Base-by-base conservation (phyloP, 2,888 invertebrate genomes). In the Dynastes maya region DNA sequence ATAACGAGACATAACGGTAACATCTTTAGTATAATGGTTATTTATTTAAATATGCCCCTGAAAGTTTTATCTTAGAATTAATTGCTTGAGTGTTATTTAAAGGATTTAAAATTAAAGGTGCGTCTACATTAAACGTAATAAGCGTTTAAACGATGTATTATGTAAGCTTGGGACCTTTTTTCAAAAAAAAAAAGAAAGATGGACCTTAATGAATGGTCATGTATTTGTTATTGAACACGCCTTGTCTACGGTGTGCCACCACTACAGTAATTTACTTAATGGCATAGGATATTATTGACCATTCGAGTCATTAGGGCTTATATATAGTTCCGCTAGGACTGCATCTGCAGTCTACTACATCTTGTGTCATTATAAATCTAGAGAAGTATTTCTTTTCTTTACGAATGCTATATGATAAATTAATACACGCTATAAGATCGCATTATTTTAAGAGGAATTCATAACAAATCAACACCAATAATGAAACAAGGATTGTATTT, bases 251-350 rank as follows among this genome's bases (percentile, higher is more conserved):
- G 70, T 51, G 27, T 45, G 27, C 32, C 32, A 55, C 55, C 71
- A 71, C 55, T 71, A 37, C 58, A 58, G 77, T 74, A 79, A 79
- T 79, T 79, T 79, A 72, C 65, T 79, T 79, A 79, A 79, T 77
- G 74, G 74, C 58, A 67, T 76, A 74, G 77, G 74, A 79, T 79
- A 79, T 79, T 79, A 79, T 74, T 79, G 79, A 65, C 77, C 72
- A 77, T 77, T 77, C 63, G 37, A 55, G 77, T 76, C 72, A 79
- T 79, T 79, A 77, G 74, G 71, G 64, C 64, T 79, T 79, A 71
- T 71, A 76, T 45, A 29, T 51, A 61, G 63, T 65, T 74, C 45
- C 45, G 51, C 63, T 70, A 68, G 53, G 32, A 53, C 78, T 78
- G 75, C 63, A 61, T 68, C 63, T 72, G 77, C 64, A 77, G 65